Evolutionary conservation across 2,797 vertebrate species (phyloP).

Genomic region (Myripristis murdjan): DNA sequence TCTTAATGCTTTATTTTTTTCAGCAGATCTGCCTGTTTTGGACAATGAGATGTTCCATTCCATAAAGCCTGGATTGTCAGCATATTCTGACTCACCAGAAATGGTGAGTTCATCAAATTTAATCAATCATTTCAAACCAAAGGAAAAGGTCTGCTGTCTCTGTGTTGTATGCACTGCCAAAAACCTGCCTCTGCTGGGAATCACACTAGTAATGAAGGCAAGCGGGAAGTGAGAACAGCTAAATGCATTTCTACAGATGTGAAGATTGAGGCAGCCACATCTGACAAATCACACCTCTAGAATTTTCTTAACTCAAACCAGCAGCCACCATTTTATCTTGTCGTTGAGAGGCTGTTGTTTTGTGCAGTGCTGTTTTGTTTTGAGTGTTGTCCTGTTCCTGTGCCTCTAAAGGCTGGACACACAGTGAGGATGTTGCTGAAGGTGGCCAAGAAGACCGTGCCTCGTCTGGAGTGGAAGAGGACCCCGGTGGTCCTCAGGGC

Average conservation of each 20-base stretch:
- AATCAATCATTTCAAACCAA: slow-evolving; percentile 49
- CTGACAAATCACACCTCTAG: neutral
- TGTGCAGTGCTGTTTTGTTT: slow-evolving; percentile 4
- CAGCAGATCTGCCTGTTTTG: slow-evolving; percentile 88
- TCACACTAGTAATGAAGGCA: slow-evolving; percentile 47
- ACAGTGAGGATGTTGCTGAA: slow-evolving; percentile 89
- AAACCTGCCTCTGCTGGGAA: slow-evolving; percentile 11
- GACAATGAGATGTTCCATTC: slow-evolving; percentile 97
- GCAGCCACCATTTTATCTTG: slow-evolving; percentile 9
- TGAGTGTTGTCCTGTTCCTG: neutral
- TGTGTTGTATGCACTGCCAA: slow-evolving; percentile 22
- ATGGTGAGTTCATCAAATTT: slow-evolving; percentile 85
- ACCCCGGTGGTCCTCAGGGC: slow-evolving; percentile 95
- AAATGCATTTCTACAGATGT: slow-evolving; percentile 32
- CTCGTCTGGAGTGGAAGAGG: slow-evolving; percentile 90
- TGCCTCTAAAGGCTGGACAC: slow-evolving; percentile 86
- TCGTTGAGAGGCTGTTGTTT: neutral
- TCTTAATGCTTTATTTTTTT: slow-evolving; percentile 68
- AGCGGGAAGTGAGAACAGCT: slow-evolving; percentile 35
- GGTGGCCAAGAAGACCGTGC: slow-evolving; percentile 90
- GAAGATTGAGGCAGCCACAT: slow-evolving; percentile 4
- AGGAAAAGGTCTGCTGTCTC: slow-evolving; percentile 34
- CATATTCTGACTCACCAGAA: slow-evolving; percentile 92
- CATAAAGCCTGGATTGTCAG: slow-evolving; percentile 95
- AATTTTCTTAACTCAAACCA: slow-evolving; percentile 21